Base-by-base conservation (phyloP, 2,113 vertebrate species). In the Embiotoca jacksoni region DNA sequence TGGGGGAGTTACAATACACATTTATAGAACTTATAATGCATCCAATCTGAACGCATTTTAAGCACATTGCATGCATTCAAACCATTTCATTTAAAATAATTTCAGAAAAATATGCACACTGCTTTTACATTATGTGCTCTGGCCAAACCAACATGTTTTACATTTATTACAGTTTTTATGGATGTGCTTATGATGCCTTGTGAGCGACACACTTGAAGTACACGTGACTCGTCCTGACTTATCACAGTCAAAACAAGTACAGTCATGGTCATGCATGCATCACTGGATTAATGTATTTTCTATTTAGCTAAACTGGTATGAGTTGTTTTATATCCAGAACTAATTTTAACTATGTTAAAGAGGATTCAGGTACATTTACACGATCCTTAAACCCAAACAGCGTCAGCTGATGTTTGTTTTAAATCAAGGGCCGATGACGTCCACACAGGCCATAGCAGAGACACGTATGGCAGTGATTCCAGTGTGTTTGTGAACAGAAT, bases 401-500 rank as follows among this genome's bases (percentile, higher is more conserved):
- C 16, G 36, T 53, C 36, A 37, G n/a, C 44, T 72, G 67, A 76
- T 69, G 53, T 62, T 35, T 66, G 10, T 75, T 56, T 47, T 68
- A 15, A 78, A 30, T 64, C 44, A 41, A 35, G 31, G 56, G 37
- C 39, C 75, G 39, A 69, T 76, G 33, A 69, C n/a, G 62, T 84
- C 57, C 75, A 82, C 32, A 61, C n/a, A 74, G 81, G 69, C 80
- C 41, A 70, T 68, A 77, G 41, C 35, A 87, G 47, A 77, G 46
- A 87, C 68, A 76, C 66, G 35, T 52, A 80, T 75, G 81, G 87
- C 89, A 91, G 84, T 89, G 74, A 73, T 82, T 75, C 59, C 50
- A 75, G 47, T 72, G 52, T 65, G 71, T 85, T 39, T 72, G 66
- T 71, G 63, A 85, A 57, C 67, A 86, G 68, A 65, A 49, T 36